Percentiles rank a stretch among this genome's conserved stretches.
phyloP scores from a whole-genome alignment of 2,888 invertebrate species.

The Noctua comes region DNA sequence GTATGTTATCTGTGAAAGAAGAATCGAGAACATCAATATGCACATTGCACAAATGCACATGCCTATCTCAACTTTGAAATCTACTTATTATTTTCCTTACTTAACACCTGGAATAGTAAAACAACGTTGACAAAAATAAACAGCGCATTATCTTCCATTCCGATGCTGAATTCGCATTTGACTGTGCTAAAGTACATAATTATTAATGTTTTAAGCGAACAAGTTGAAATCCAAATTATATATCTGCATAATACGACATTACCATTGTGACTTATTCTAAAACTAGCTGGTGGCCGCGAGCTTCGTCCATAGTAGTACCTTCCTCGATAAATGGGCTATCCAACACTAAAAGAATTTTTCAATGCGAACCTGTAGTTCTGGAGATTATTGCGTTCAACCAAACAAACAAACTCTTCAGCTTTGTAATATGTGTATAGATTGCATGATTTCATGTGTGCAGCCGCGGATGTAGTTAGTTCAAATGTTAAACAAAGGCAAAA shows the following conservation, averaged over 20 bases:
- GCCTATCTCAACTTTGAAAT: not conserved
- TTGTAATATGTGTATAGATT: too few relatives aligned
- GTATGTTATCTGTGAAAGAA: slow-evolving; percentile 81
- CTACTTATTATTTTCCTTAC: not conserved
- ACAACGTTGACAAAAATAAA: not conserved
- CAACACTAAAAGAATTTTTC: too few relatives aligned
- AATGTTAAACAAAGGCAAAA: slow-evolving; percentile 7
- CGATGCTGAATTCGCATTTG: not conserved
- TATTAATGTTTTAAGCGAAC: not conserved
- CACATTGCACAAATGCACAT: not conserved
- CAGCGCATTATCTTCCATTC: not conserved
- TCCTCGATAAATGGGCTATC: too few relatives aligned
- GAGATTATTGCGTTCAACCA: too few relatives aligned
- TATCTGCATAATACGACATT: not conserved
- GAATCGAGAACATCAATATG: not conserved
- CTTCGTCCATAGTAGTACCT: too few relatives aligned
- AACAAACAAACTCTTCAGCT: too few relatives aligned
- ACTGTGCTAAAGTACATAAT: not conserved
- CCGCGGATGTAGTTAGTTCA: not conserved
- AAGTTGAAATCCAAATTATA: not conserved
- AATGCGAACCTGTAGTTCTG: too few relatives aligned
- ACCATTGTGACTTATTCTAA: not conserved
- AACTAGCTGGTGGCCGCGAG: too few relatives aligned
- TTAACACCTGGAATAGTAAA: not conserved
- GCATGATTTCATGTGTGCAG: too few relatives aligned